Evolutionary conservation across 2,888 invertebrate species (phyloP), one percentile per base, ranked within the genome.

Genomic region (Rhagonycha lutea): DNA sequence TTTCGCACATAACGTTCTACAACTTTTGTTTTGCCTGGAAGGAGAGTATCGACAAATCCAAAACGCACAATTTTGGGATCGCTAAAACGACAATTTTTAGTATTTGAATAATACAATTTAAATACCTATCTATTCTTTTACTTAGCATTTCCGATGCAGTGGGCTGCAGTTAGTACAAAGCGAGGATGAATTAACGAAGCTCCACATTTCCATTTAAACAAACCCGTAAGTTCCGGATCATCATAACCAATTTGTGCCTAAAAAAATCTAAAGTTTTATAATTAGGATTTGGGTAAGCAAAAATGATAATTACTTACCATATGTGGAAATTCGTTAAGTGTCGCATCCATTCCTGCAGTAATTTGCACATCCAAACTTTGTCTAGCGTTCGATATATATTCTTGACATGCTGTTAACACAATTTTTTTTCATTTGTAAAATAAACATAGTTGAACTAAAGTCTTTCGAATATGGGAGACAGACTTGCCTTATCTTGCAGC

Each of bases 351-450:
- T 47, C 47, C 47, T n/a, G 4, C n/a, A 7, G n/a, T 47, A n/a
- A 47, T 47, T 0, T n/a, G n/a, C 7, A 2, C 0, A 0, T 0
- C 2, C n/a, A 47, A n/a, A n/a, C n/a, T n/a, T 7, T n/a, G 2
- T 10, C 2, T 7, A n/a, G 7, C 7, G 7, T 47, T 8, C n/a
- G 0, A 0, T 8, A 4, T 7, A 8, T 47, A 47, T 47, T 7
- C n/a, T n/a, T 4, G 7, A n/a, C 47, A 47, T 7, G 47, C 47
- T 47, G 47, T 47, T n/a, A 47, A 47, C 32, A 32, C 12, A 32
- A 12, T 32, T 18, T 18, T 18, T 2, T 18, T 18, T 18, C 2
- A 18, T 18, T 18, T 18, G 2, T 18, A 18, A 2, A 18, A 18
- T 18, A 18, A 18, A 18, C n/a, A 18, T 18, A 18, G 18, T 18